phyloP scores from a whole-genome alignment of 2,797 vertebrate species.

The Melanotaenia maccullochi region DNA sequence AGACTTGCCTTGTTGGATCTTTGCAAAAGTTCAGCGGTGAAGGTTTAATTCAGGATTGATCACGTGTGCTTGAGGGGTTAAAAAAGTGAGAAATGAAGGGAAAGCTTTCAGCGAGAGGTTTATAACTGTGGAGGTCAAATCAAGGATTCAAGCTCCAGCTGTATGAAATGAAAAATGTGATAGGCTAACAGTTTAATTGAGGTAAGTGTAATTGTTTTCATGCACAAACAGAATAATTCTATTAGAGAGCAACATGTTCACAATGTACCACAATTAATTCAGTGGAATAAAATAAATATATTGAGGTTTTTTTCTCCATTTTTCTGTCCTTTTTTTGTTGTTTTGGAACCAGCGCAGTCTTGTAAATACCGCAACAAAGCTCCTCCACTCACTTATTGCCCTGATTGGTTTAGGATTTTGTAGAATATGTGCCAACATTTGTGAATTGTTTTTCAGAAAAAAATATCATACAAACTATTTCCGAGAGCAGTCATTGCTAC shows the following conservation, averaged over 20 bases:
- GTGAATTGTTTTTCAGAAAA: no score
- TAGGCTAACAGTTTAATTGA: neutral
- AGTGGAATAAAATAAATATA: no score
- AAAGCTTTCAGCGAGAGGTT: slow-evolving; percentile 40
- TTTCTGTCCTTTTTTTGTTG: no score
- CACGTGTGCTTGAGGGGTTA: slow-evolving; percentile 33
- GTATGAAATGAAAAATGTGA: neutral
- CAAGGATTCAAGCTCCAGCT: slow-evolving; percentile 35
- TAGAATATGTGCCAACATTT: no score
- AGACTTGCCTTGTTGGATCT: slow-evolving; percentile 45
- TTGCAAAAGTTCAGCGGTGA: slow-evolving; percentile 43
- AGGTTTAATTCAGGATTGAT: slow-evolving; percentile 70
- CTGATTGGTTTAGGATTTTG: no score
- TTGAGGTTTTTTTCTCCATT: no score
- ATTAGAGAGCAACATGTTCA: neutral
- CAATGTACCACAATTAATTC: no score
- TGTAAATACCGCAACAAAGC: no score
- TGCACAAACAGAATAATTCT: neutral
- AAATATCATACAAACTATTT: no score
- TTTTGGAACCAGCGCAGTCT: no score
- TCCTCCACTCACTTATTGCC: no score
- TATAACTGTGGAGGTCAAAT: slow-evolving; percentile 53
- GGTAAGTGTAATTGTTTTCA: neutral
- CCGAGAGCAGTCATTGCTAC: no score
- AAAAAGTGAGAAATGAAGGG: slow-evolving; percentile 46